Evolutionary conservation across 2,797 vertebrate species (phyloP).

Genomic region (Ceryle rudis): DNA sequence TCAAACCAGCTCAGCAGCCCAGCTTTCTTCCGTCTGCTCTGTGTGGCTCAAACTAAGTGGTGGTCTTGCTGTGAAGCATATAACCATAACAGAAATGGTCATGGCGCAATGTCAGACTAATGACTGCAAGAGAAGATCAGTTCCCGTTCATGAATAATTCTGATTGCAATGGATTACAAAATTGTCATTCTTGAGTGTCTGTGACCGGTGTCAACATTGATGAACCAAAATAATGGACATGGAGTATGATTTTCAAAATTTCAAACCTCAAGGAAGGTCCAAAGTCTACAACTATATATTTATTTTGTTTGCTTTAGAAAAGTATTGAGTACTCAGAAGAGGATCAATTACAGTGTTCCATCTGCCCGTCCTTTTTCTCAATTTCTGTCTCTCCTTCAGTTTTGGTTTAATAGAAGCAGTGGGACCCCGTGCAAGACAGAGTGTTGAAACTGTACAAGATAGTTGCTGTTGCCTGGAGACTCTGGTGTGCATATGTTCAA

Average conservation of each 20-base stretch:
- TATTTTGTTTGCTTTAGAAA: neutral
- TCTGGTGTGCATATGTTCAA: neutral
- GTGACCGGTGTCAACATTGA: neutral
- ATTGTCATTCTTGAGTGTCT: neutral
- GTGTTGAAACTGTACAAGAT: neutral
- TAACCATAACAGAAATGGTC: neutral
- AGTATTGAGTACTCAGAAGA: neutral
- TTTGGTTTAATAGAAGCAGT: neutral
- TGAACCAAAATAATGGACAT: neutral
- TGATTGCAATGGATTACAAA: neutral
- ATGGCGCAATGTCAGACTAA: neutral
- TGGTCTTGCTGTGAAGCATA: accelerated
- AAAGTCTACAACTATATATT: neutral
- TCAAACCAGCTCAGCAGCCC: neutral
- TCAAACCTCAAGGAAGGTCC: neutral
- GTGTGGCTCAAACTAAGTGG: neutral
- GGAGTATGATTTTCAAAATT: neutral
- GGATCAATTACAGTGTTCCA: neutral
- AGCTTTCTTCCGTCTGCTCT: neutral
- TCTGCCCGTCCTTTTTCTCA: neutral
- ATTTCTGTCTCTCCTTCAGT: neutral
- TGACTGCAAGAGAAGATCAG: neutral
- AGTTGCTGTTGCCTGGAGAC: neutral
- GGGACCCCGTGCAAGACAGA: neutral
- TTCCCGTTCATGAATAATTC: neutral